These are phyloP conservation scores for Harpagoxenus sublaevis DNA, from an alignment of 2,888 invertebrate species.

Conservation along the genomic window DNA sequence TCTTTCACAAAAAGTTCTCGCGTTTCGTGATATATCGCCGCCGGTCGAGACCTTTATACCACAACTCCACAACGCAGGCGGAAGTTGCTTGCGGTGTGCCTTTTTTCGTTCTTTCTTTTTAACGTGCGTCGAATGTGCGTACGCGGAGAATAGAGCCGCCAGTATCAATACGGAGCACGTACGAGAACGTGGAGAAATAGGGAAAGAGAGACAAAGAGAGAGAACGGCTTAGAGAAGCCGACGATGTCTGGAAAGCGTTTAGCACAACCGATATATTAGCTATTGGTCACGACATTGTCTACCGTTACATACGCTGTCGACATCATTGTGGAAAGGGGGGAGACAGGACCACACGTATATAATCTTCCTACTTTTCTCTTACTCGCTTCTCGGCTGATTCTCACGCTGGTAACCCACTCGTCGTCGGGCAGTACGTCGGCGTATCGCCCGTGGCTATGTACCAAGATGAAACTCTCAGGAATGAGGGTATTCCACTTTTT, in stretches of 20 bases:
- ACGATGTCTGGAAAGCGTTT: conserved; percentile 78
- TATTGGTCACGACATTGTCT: conserved; percentile 84
- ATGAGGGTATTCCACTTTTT: conserved; percentile 75
- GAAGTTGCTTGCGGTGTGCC: conserved; percentile 59
- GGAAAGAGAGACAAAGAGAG: not conserved
- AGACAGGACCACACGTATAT: conserved; percentile 65
- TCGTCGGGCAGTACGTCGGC: conserved; percentile 64
- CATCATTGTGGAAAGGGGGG: conserved; percentile 70
- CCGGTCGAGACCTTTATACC: not conserved
- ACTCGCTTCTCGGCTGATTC: conserved; percentile 70
- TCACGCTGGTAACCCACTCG: conserved; percentile 72
- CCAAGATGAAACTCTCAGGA: conserved; percentile 74
- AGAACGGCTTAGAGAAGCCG: conserved; percentile 55
- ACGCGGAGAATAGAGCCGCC: conserved; percentile 58
- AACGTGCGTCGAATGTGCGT: conserved; percentile 27
- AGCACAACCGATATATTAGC: conserved; percentile 82
- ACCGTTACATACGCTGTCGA: conserved; percentile 81
- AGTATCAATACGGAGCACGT: conserved; percentile 42
- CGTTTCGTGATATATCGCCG: conserved; percentile 3
- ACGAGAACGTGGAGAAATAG: not conserved
- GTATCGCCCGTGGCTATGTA: conserved; percentile 67
- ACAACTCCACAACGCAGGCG: conserved; percentile 47
- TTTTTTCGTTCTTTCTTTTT: conserved; percentile 50
- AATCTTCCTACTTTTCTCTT: conserved; percentile 74
- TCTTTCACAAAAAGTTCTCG: not conserved